phyloP scores from a whole-genome alignment of 2,113 vertebrate species.

The Dromiciops gliroides region DNA sequence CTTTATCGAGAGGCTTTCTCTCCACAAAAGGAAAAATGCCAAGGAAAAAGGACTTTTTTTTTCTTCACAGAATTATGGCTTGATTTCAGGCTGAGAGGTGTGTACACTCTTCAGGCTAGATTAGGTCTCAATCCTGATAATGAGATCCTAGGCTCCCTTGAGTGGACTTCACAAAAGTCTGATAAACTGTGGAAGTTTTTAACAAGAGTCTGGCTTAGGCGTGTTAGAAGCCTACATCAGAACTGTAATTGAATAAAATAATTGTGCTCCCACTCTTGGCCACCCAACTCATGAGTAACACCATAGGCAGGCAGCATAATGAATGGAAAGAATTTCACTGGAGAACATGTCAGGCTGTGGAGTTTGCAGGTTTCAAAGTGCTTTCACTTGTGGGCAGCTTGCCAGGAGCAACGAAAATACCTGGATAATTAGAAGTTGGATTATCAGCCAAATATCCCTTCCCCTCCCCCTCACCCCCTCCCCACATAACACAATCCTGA shows the following conservation, averaged over 20 bases:
- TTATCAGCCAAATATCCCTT: slow-evolving; percentile 10
- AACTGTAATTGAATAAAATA: slow-evolving; percentile 59
- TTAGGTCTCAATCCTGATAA: neutral
- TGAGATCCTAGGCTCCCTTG: neutral
- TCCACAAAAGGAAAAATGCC: neutral
- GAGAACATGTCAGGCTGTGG: slow-evolving; percentile 52
- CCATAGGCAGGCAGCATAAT: slow-evolving; percentile 68
- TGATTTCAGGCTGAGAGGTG: neutral
- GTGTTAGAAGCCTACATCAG: slow-evolving; percentile 39
- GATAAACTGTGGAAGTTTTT: slow-evolving; percentile 48
- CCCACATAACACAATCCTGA: neutral
- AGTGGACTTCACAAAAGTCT: slow-evolving; percentile 14
- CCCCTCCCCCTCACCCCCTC: neutral
- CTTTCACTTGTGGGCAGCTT: slow-evolving; percentile 59
- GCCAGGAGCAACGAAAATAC: slow-evolving; percentile 60
- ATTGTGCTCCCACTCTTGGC: slow-evolving; percentile 59
- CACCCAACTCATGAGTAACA: slow-evolving; percentile 57
- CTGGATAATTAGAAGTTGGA: slow-evolving; percentile 43
- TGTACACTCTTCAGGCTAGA: neutral
- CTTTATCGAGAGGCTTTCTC: neutral
- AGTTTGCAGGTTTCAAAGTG: slow-evolving; percentile 68
- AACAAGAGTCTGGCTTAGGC: slow-evolving; percentile 46
- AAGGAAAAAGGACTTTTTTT: neutral
- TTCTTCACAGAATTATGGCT: neutral
- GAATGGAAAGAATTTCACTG: slow-evolving; percentile 64